These are phyloP conservation scores for Danaus plexippus DNA, from an alignment of 1,140 invertebrate genomes.

Conservation along the genomic window DNA sequence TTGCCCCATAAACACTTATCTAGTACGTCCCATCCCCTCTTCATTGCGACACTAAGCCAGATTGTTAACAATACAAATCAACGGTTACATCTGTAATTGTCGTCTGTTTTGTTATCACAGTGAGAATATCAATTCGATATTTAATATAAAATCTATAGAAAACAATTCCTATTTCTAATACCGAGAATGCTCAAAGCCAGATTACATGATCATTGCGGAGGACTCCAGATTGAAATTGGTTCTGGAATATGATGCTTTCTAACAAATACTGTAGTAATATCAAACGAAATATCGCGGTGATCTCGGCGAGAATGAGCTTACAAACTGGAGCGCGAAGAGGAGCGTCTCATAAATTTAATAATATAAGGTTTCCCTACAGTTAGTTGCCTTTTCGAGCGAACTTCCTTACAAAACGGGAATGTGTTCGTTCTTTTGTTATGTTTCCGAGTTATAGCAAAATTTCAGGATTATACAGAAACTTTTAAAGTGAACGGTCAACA, in stretches of 20 bases:
- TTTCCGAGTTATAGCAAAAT: slow-evolving; percentile 65
- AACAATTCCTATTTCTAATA: no score
- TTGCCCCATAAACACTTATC: slow-evolving; percentile 65
- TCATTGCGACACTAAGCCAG: slow-evolving; percentile 37
- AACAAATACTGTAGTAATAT: slow-evolving; percentile 50
- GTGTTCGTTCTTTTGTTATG: slow-evolving; percentile 64
- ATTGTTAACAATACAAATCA: slow-evolving; percentile 41
- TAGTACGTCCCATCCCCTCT: slow-evolving; percentile 38
- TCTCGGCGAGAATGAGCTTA: slow-evolving; percentile 47
- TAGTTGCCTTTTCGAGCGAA: slow-evolving; percentile 62
- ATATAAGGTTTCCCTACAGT: slow-evolving; percentile 60
- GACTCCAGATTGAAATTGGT: slow-evolving; percentile 34
- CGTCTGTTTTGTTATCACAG: not conserved
- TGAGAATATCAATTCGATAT: not conserved
- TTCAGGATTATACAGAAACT: slow-evolving; percentile 57
- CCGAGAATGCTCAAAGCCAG: no score
- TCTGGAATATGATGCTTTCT: slow-evolving; percentile 33
- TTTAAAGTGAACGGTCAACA: slow-evolving; percentile 63
- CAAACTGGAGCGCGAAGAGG: slow-evolving; percentile 46
- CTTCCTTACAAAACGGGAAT: slow-evolving; percentile 59
- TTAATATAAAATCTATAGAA: no score
- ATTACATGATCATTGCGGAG: no score
- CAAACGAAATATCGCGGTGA: slow-evolving; percentile 44
- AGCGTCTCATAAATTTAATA: slow-evolving; percentile 64
- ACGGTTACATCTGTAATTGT: slow-evolving; percentile 42